A percentile compares a stretch with the other conserved stretches of the same genome.
These are phyloP conservation scores for Galbula dea DNA, from an alignment of 2,113 vertebrate species.

Conservation along the genomic window DNA sequence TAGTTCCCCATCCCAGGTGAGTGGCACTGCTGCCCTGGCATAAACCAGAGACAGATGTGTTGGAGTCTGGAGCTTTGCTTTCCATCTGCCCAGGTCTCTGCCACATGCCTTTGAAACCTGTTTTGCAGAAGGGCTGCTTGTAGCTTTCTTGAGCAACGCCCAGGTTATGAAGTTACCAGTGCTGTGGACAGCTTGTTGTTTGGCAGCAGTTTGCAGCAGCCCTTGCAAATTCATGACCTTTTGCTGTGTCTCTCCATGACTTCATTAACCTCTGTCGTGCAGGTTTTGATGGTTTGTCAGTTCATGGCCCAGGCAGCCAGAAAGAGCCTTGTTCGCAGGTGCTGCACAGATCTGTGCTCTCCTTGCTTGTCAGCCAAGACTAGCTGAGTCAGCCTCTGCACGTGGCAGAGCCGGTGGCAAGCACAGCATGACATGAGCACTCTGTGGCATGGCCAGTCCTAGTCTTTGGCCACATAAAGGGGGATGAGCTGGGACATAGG, in stretches of 20 bases:
- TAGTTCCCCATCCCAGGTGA: background rate
- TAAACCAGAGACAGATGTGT: background rate
- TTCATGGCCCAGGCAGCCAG: background rate
- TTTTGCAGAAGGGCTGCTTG: background rate
- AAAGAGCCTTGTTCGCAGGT: background rate
- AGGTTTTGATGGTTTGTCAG: conserved; percentile 18
- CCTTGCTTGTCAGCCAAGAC: background rate
- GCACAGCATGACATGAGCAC: background rate
- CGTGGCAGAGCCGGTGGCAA: background rate
- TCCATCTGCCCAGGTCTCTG: background rate
- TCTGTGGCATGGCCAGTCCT: background rate
- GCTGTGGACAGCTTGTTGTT: background rate
- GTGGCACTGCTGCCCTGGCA: background rate
- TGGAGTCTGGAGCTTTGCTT: background rate
- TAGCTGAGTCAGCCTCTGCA: background rate
- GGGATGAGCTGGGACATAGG: background rate
- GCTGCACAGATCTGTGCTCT: background rate
- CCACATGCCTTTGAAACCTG: background rate
- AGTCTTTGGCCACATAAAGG: background rate
- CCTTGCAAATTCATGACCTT: background rate
- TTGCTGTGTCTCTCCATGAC: background rate
- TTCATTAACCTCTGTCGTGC: conserved; percentile 45
- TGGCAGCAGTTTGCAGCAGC: background rate
- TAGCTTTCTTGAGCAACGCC: background rate
- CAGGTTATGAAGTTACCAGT: background rate